Conservation (phyloP, 2,888 invertebrate genomes). For the Andrena minutula region DNA sequence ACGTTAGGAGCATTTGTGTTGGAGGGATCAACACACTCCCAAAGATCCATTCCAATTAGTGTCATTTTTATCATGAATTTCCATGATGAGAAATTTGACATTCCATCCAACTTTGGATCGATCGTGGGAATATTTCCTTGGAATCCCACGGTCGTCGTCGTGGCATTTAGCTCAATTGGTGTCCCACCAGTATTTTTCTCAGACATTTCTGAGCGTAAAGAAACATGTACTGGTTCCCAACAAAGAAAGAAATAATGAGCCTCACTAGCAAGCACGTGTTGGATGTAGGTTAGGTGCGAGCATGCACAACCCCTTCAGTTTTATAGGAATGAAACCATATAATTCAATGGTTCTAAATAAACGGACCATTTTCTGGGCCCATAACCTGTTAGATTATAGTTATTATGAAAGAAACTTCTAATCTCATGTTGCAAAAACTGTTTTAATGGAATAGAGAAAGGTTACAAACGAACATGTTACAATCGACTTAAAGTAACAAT, state of each 20-base stretch:
- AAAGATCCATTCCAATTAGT: neutral
- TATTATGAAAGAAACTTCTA: no score
- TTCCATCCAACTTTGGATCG: neutral
- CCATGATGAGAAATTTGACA: neutral
- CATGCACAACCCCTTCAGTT: neutral
- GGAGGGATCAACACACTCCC: neutral
- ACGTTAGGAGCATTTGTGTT: no score
- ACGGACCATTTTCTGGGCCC: neutral
- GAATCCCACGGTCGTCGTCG: no score
- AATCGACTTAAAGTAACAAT: no score
- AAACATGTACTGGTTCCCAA: no score
- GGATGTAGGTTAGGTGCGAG: neutral
- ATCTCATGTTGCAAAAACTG: no score
- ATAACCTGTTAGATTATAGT: constrained; percentile 8
- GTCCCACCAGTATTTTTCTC: neutral
- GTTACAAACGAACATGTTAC: no score
- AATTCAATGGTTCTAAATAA: neutral
- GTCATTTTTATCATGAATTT: constrained; percentile 9
- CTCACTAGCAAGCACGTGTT: no score
- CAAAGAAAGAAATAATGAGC: no score
- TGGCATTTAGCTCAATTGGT: neutral
- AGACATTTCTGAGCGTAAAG: no score
- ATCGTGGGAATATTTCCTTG: constrained; percentile 6
- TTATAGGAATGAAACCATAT: neutral
- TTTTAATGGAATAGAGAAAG: no score